These are phyloP conservation scores for Cynopterus brachyotis DNA, from an alignment of 2,113 vertebrate species.

Conservation along the genomic window DNA sequence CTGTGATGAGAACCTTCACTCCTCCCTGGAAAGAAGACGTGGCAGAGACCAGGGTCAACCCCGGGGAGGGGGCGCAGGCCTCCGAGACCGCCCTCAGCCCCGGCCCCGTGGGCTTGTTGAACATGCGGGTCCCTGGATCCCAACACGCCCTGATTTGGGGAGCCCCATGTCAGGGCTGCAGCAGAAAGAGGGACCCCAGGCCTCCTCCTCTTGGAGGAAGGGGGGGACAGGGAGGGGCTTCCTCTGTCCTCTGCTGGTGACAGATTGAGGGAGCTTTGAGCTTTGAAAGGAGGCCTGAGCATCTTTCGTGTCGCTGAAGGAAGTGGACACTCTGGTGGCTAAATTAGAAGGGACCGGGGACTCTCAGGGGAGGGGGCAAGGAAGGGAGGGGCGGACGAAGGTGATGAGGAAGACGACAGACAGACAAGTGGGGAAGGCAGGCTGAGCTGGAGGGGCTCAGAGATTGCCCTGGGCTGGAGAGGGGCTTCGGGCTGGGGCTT, in stretches of 20 bases:
- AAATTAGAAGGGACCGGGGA: neutral
- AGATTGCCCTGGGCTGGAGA: neutral
- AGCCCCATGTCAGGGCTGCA: neutral
- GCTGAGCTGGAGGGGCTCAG: neutral
- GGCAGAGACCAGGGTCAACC: neutral
- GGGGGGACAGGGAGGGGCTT: neutral
- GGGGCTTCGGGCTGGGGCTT: neutral
- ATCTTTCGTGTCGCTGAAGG: neutral
- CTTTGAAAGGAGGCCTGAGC: neutral
- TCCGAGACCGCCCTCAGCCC: neutral
- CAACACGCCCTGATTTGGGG: neutral
- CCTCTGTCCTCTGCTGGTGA: neutral
- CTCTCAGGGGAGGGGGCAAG: too few relatives aligned
- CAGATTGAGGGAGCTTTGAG: neutral
- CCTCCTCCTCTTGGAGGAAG: neutral
- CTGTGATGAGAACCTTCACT: slow-evolving; percentile 98
- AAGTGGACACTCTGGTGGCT: neutral
- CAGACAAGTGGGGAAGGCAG: neutral
- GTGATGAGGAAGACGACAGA: accelerated
- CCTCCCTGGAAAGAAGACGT: slow-evolving; percentile 88
- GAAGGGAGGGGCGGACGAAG: neutral
- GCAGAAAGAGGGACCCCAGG: neutral
- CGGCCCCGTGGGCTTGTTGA: too few relatives aligned
- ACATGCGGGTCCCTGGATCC: too few relatives aligned
- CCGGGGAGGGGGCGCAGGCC: accelerated